phyloP scores from a whole-genome alignment of 2,797 vertebrate genomes.

The Falco novaeseelandiae region DNA sequence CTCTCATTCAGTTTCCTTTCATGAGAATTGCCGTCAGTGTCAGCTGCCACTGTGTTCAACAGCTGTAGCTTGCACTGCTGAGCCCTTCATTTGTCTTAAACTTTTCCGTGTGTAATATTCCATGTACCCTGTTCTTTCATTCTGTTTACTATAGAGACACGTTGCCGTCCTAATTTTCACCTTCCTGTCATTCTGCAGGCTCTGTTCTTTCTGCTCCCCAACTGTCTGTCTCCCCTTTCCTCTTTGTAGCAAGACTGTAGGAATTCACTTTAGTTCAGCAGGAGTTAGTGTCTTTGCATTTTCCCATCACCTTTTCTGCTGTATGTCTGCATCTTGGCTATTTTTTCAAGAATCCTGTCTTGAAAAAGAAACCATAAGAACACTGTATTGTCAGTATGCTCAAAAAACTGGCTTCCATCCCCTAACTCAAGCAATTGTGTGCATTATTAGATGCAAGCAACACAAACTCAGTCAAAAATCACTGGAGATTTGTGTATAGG shows the following conservation, averaged over 20 bases:
- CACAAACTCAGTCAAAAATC: not conserved
- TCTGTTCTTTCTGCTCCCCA: not conserved
- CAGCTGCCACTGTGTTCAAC: not conserved
- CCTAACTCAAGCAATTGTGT: not conserved
- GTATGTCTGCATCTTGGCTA: not conserved
- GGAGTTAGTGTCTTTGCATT: not conserved
- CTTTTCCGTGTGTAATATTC: not conserved
- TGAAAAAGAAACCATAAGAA: not conserved
- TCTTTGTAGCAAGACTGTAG: too few species aligned
- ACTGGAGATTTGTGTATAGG: not conserved
- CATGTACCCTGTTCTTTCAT: not conserved
- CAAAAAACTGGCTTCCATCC: not conserved
- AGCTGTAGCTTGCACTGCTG: not conserved
- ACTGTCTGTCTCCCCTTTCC: not conserved
- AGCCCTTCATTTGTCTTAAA: not conserved
- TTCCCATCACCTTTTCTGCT: not conserved
- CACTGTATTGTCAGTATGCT: not conserved
- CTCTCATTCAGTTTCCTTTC: not conserved
- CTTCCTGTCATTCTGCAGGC: not conserved
- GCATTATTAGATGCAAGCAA: not conserved
- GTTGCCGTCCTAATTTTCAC: not conserved
- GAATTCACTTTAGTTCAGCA: not conserved
- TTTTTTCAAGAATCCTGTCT: not conserved
- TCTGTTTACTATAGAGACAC: not conserved
- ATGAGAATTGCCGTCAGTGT: not conserved